Base-by-base conservation (phyloP, 2,888 invertebrate species). In the Rhimphoctona megacephalus region DNA sequence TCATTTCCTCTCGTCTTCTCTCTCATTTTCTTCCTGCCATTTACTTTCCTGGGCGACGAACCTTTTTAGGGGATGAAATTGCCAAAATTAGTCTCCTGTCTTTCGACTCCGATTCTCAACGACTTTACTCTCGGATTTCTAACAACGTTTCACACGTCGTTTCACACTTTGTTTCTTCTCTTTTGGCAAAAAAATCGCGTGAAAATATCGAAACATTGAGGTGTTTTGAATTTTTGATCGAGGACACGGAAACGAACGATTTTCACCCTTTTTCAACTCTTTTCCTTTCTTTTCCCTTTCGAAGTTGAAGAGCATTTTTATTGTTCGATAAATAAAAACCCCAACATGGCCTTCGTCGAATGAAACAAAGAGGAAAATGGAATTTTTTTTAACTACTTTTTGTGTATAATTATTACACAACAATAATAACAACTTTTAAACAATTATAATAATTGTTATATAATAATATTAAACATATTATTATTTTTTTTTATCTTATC, bases 51-150 rank as follows among this genome's bases (percentile, higher is more conserved):
- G 43, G 69, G 11, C 17, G 46, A 25, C 22, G 19, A n/a, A 69
- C 25, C 22, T 54, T 74, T 61, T 54, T 72, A 33, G 30, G 72
- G 46, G 33, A 72, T 52, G 72, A 52, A 52, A 72, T 25, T 25
- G 19, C 52, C n/a, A 52, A 43, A 39, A 69, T 69, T 69, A 22
- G 61, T 61, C 14, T 43, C 11, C 39, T 69, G n/a, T 43, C 69
- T 39, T 22, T 14, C 69, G 14, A 43, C 5, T 14, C 1, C 14
- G 25, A 57, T 57, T 14, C 61, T 61, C 17, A 61, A 61, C 17
- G 30, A 30, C 30, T 61, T 30, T 14, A 30, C 14, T 43, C 22
- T 22, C 9, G 36, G n/a, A 39, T 36, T 66, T 46, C 14, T 17
- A 69, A 69, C 14, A 25, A 69, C 9, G 43, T 69, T 69, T 61